phyloP scores from a whole-genome alignment of 2,113 vertebrate species.

The Pluvianellus socialis region DNA sequence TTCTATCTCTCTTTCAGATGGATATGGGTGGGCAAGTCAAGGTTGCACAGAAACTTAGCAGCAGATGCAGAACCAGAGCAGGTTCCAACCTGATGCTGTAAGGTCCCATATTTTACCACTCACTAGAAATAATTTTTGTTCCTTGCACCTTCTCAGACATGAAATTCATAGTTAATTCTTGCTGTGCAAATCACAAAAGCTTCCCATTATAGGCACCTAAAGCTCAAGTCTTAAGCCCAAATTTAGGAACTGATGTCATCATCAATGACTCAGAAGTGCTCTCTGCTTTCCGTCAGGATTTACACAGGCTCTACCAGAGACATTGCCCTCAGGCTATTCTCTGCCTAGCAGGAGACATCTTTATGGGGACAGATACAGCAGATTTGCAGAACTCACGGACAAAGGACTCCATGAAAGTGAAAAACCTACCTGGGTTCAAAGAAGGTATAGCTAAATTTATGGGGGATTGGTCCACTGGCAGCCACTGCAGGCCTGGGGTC shows the following conservation, averaged over 20 bases:
- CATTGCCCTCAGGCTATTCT: background rate
- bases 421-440: background rate
- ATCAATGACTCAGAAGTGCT: background rate
- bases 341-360: background rate
- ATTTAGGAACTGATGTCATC: background rate
- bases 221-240: rapidly evolving
- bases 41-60: background rate
- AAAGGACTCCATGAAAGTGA: background rate
- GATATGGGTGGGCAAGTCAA: too few species aligned
- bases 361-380: background rate
- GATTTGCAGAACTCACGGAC: background rate
- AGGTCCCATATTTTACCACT: background rate
- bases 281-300: background rate
- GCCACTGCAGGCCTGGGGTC: background rate
- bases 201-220: background rate
- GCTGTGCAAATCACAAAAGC: background rate
- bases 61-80: background rate
- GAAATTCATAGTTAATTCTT: background rate
- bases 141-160: background rate
- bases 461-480: background rate
- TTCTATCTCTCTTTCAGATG: background rate
- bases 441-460: background rate
- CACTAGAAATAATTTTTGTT: background rate
- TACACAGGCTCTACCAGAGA: background rate
- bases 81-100: rapidly evolving